A percentile compares a stretch with the other conserved stretches of the same genome.
Evolutionary conservation across 2,113 vertebrate species (phyloP).

Genomic region (Penelope pileata): DNA sequence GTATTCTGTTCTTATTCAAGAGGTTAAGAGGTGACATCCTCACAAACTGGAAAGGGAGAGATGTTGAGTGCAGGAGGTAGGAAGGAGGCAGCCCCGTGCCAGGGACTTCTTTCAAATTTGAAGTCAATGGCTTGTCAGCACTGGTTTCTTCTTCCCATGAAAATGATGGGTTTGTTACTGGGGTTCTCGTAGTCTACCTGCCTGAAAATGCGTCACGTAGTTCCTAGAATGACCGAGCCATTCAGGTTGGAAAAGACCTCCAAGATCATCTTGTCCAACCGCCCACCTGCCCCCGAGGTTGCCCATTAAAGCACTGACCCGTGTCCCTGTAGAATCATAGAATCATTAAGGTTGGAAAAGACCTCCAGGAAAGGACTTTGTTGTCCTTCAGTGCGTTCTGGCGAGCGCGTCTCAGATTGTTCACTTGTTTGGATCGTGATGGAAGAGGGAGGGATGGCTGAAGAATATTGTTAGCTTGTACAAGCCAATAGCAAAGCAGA

Average conservation of each 20-base stretch:
- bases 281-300: too few species aligned
- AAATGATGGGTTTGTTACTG: neutral
- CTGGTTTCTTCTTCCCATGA: neutral
- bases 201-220: neutral
- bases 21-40: slow-evolving; percentile 33
- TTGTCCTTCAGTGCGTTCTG: neutral
- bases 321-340: too few species aligned
- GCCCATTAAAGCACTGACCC: too few species aligned
- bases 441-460: neutral
- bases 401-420: neutral
- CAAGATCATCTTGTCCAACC: too few species aligned
- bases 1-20: slow-evolving; percentile 7
- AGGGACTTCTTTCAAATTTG: neutral
- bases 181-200: neutral
- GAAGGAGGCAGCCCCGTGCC: slow-evolving; percentile 1
- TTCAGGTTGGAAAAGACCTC: too few species aligned
- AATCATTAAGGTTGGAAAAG: too few species aligned
- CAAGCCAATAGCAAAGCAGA: neutral
- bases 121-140: neutral
- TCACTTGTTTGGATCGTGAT: neutral
- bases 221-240: too few species aligned
- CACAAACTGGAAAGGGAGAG: neutral
- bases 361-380: too few species aligned
- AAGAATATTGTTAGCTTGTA: neutral
- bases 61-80: neutral